phyloP scores from a whole-genome alignment of 1,140 invertebrate species.

The Xylocopa sonorina region DNA sequence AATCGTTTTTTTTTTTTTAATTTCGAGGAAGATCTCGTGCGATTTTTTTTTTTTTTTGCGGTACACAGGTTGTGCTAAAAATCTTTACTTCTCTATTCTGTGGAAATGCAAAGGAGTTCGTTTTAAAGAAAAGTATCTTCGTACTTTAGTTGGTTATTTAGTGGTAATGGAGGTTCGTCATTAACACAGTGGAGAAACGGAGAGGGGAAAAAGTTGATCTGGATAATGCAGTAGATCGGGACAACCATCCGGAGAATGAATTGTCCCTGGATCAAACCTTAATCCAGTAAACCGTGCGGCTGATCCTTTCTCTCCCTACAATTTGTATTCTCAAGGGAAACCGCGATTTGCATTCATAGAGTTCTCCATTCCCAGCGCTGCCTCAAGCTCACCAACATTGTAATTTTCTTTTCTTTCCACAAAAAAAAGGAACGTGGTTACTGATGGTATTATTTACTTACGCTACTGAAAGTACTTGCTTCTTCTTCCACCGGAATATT shows the following conservation, averaged over 20 bases:
- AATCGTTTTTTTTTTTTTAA: too few species aligned
- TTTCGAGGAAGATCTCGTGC: too few species aligned
- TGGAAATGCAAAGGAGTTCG: too few species aligned
- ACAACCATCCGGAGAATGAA: neutral
- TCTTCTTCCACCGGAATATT: too few species aligned
- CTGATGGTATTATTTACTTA: too few species aligned
- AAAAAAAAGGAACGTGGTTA: neutral
- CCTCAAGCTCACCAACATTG: neutral
- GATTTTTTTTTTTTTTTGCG: too few species aligned
- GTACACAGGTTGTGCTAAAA: too few species aligned
- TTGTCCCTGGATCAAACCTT: constrained; percentile 16
- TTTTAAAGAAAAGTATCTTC: too few species aligned
- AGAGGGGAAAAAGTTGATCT: neutral
- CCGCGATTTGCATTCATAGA: constrained; percentile 14
- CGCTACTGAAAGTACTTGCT: too few species aligned
- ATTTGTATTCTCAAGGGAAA: constrained; percentile 17
- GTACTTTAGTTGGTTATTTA: too few species aligned
- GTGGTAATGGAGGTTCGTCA: neutral
- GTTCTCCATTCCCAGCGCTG: neutral
- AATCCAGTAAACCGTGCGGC: constrained; percentile 9
- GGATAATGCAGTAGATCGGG: neutral
- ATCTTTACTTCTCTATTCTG: too few species aligned
- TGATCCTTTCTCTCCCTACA: constrained; percentile 6
- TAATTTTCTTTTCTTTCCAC: neutral
- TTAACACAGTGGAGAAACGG: neutral